Percentiles rank a stretch among this genome's conserved stretches.
Evolutionary conservation across 2,888 invertebrate genomes (phyloP).

Genomic region (Hypselothyrea guttata): DNA sequence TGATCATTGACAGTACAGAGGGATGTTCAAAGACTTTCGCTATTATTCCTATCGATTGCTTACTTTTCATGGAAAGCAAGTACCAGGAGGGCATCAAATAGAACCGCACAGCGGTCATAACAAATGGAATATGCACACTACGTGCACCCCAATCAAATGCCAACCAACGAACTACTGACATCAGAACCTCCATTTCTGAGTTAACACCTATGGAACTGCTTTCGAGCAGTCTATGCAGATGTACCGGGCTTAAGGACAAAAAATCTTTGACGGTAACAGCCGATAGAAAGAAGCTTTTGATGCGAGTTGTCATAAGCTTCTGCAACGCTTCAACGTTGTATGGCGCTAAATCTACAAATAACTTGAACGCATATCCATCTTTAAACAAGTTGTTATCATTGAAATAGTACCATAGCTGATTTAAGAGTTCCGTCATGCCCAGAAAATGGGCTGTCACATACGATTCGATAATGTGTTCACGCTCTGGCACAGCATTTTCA

Average conservation of each 20-base stretch:
- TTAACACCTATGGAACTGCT: constrained; percentile 85
- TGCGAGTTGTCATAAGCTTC: constrained; percentile 84
- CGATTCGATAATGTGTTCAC: constrained; percentile 33
- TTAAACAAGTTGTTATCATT: constrained; percentile 85
- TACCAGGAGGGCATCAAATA: constrained; percentile 90
- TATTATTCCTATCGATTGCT: constrained; percentile 85
- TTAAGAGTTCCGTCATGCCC: constrained; percentile 16
- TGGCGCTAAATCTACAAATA: constrained; percentile 83
- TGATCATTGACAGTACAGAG: constrained; percentile 15
- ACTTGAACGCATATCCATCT: constrained; percentile 84
- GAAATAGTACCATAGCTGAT: constrained; percentile 86
- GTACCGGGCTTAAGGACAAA: constrained; percentile 85
- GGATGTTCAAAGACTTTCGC: constrained; percentile 18
- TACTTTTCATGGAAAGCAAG: constrained; percentile 88
- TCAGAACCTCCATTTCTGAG: constrained; percentile 86
- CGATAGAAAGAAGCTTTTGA: constrained; percentile 88
- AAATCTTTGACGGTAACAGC: constrained; percentile 89
- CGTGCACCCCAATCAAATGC: constrained; percentile 87
- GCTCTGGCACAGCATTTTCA: not conserved
- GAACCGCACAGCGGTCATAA: constrained; percentile 88
- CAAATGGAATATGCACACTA: constrained; percentile 84
- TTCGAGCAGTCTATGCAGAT: constrained; percentile 85
- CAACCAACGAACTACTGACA: constrained; percentile 90
- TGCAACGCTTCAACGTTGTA: constrained; percentile 75
- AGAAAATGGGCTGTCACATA: constrained; percentile 33